These are phyloP conservation scores for Leuciscus waleckii DNA, from an alignment of 2,797 vertebrate species.

Conservation along the genomic window DNA sequence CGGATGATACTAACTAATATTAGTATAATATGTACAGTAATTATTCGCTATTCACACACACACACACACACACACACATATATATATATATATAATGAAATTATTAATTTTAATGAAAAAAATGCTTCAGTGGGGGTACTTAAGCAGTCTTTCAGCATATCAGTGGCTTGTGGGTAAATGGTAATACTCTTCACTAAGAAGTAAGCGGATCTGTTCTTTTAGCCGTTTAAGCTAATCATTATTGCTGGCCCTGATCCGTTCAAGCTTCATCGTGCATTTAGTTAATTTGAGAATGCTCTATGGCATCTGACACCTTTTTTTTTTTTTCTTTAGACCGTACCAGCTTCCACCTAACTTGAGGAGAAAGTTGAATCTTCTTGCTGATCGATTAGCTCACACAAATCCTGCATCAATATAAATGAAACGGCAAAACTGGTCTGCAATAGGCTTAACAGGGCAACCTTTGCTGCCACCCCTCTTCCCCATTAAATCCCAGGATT, in stretches of 20 bases:
- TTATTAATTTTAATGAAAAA: background rate
- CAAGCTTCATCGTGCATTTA: conserved; percentile 49
- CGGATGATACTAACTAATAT: background rate
- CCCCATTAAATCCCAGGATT: conserved; percentile 47
- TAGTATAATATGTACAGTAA: background rate
- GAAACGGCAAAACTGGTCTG: conserved; percentile 10
- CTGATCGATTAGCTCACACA: conserved; percentile 13
- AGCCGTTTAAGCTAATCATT: conserved; percentile 57
- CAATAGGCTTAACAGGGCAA: conserved; percentile 9
- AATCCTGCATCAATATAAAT: background rate
- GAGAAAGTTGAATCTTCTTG: background rate
- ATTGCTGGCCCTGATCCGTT: conserved; percentile 56
- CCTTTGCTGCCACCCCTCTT: conserved; percentile 12
- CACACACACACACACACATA: too few species aligned
- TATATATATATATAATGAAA: background rate
- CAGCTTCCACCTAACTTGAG: conserved; percentile 6
- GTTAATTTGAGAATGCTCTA: conserved; percentile 54
- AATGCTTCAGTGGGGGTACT: conserved; percentile 6
- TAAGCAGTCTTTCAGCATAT: conserved; percentile 21
- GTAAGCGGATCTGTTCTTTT: conserved; percentile 54
- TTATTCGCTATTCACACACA: background rate
- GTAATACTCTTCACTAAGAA: conserved; percentile 39
- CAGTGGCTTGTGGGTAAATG: conserved; percentile 33
- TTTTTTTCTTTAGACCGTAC: background rate
- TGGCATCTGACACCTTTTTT: conserved; percentile 38